Evolutionary conservation across 2,888 invertebrate species (phyloP), one percentile per base, ranked within the genome.

Genomic region (Xylophagus ater): DNA sequence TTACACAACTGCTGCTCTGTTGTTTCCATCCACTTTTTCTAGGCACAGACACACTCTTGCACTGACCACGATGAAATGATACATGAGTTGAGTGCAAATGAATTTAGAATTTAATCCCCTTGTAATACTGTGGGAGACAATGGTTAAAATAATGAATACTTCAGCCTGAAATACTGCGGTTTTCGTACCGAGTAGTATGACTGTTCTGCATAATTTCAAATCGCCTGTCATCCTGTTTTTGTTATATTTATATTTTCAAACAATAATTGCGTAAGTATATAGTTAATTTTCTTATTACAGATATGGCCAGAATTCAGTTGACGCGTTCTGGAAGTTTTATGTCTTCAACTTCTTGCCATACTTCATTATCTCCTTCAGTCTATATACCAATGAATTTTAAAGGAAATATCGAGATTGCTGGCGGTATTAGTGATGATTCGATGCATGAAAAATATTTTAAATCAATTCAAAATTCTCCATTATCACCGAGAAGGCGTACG

Each of bases 401-500:
- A 24, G 34, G 34, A 17, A 45, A 41, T 37, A 45, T 42, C 33
- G 43, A 75, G 1, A 78, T 78, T 9, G 40, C 41, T 30, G 61
- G 61, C 29, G 61, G 78, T 39, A 74, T 74, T 2, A 81, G 82
- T 28, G 82, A 82, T 53, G 82, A 83, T 62, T 81, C 81, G 1
- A 82, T 82, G 82, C 83, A 83, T 58, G 83, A 83, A 55, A 81
- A 81, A 56, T 83, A 82, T 55, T 76, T 83, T 55, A 72, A 76
- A 52, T 79, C 78, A 3, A 77, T 78, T 43, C 79, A 80, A 52
- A 78, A 76, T 48, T 79, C 79, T 19, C 79, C 79, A 10, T 59
- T 74, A 40, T 70, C 74, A 5, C 66, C 73, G 47, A 69, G 75
- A 47, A 55, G 63, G 7, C 60, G 62, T 45, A 59, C 60, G 36